A percentile compares a stretch with the other conserved stretches of the same genome.
Evolutionary conservation across 2,113 vertebrate species (phyloP).

Genomic region (Cairina moschata): DNA sequence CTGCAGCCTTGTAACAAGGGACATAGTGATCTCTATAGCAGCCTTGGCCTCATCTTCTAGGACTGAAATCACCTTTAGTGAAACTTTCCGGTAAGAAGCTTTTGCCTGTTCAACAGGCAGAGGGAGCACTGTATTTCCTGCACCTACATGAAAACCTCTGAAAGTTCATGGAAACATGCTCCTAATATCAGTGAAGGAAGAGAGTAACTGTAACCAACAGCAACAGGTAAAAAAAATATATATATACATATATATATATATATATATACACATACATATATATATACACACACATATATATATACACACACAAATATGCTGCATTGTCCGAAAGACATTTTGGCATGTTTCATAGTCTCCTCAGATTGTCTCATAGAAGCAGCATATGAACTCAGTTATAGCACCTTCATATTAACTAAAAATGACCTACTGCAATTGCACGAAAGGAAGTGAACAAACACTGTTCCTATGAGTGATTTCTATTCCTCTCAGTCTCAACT

Average conservation of each 20-base stretch:
- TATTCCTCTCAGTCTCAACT: background rate
- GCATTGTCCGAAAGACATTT: background rate
- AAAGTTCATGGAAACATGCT: rapidly evolving
- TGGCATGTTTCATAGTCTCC: background rate
- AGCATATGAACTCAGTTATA: background rate
- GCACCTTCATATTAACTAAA: background rate
- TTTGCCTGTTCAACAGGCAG: background rate
- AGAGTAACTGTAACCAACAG: background rate
- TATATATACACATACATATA: too few relatives aligned
- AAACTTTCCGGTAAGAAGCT: background rate
- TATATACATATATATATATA: background rate
- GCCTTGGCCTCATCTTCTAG: background rate
- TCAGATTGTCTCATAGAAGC: background rate
- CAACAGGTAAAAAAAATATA: background rate
- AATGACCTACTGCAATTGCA: background rate
- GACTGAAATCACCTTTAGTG: background rate
- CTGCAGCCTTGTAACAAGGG: background rate
- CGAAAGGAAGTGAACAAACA: background rate
- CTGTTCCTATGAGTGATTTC: background rate
- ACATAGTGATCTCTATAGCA: background rate
- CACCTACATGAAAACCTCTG: background rate
- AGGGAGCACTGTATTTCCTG: background rate
- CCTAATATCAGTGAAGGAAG: background rate
- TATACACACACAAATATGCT: background rate
- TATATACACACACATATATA: background rate